These are phyloP conservation scores for Ylistrum balloti DNA, from an alignment of 1,140 invertebrate genomes.

Conservation along the genomic window DNA sequence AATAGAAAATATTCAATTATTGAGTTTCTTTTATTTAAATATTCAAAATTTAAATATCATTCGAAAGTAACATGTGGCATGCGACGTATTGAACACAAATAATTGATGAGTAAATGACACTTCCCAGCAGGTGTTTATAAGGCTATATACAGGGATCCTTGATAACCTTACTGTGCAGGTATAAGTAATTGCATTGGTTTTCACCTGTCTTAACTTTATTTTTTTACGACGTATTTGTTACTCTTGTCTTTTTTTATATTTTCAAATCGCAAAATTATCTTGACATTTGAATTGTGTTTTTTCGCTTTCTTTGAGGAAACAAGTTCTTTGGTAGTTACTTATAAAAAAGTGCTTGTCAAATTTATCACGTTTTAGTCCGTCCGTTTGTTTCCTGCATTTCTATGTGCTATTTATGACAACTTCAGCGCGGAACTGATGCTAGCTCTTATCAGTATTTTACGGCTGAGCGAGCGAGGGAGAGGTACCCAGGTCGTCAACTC, in stretches of 20 bases:
- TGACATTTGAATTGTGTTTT: too few species aligned
- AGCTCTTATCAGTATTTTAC: slow-evolving; percentile 29
- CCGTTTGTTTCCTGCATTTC: slow-evolving; percentile 1
- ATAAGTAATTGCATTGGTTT: too few species aligned
- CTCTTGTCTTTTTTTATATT: too few species aligned
- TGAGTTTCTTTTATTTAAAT: background rate
- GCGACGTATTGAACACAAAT: background rate
- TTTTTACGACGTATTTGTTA: too few species aligned
- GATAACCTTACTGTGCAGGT: too few species aligned
- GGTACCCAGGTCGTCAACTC: slow-evolving; percentile 13
- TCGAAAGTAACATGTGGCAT: background rate
- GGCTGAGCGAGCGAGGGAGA: slow-evolving; percentile 13
- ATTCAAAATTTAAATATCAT: background rate
- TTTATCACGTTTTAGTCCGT: too few species aligned
- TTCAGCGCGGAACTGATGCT: background rate
- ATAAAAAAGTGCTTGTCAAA: too few species aligned
- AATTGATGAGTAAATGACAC: background rate
- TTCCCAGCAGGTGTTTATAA: background rate
- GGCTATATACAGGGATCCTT: background rate
- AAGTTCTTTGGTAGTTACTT: too few species aligned
- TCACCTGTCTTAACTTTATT: too few species aligned
- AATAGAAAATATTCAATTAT: background rate
- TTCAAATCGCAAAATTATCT: too few species aligned
- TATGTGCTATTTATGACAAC: background rate
- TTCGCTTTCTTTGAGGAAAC: too few species aligned